phyloP scores from a whole-genome alignment of 2,888 invertebrate species.

The Baccha elongata region DNA sequence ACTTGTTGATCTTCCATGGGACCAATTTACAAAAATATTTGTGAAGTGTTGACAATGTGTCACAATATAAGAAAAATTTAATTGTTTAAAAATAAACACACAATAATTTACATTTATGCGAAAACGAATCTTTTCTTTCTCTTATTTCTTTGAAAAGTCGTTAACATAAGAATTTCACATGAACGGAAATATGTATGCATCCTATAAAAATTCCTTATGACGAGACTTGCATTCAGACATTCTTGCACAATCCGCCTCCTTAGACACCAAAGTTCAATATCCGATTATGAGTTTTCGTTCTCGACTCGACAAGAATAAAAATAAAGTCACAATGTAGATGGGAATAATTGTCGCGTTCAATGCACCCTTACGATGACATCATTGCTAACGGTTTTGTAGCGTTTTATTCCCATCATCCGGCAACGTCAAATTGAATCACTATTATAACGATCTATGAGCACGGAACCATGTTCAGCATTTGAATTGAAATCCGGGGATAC shows the following conservation, averaged over 20 bases:
- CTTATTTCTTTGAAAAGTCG: neutral
- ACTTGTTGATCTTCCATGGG: constrained; percentile 21
- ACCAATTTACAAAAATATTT: neutral
- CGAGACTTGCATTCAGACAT: constrained; percentile 22
- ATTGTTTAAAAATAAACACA: constrained; percentile 19
- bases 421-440: constrained; percentile 50
- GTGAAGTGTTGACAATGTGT: neutral
- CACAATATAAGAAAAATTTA: neutral
- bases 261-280: constrained; percentile 51
- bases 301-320: neutral
- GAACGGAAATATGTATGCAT: too few relatives aligned
- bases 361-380: constrained; percentile 41
- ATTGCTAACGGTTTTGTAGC: constrained; percentile 25
- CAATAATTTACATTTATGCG: neutral
- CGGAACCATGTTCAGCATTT: neutral
- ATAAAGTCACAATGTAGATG: constrained; percentile 13
- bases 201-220: constrained; percentile 18
- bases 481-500: constrained; percentile 23
- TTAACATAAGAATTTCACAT: constrained; percentile 22
- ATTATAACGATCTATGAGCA: constrained; percentile 1
- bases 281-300: constrained; percentile 34
- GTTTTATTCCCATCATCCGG: constrained; percentile 4
- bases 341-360: constrained; percentile 37
- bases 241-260: constrained; percentile 10
- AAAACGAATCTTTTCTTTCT: too few relatives aligned